These are phyloP conservation scores for Dilophus febrilis DNA, from an alignment of 2,888 invertebrate species.

Conservation along the genomic window DNA sequence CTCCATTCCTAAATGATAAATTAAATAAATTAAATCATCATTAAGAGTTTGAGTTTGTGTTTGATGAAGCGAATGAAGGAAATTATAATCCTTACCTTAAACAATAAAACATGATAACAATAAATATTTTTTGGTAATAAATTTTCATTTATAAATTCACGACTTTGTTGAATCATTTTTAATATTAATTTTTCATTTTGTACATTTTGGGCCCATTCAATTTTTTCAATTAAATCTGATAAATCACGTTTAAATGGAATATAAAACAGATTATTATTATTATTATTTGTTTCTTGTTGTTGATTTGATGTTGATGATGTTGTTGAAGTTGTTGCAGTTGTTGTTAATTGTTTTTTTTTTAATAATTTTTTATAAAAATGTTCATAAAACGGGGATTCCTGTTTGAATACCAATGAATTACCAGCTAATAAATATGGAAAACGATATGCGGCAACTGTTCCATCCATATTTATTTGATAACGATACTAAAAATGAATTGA, in stretches of 20 bases:
- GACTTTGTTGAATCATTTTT: constrained; percentile 47
- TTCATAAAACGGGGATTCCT: constrained; percentile 86
- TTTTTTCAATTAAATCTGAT: constrained; percentile 51
- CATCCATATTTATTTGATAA: constrained; percentile 87
- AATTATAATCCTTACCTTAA: constrained; percentile 31
- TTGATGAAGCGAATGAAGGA: neutral
- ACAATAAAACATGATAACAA: constrained; percentile 68
- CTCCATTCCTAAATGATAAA: constrained; percentile 48
- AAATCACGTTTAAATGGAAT: constrained; percentile 66
- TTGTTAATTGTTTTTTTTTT: too few relatives aligned
- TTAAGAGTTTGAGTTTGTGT: constrained; percentile 7
- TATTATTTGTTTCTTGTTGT: too few relatives aligned
- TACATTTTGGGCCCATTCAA: constrained; percentile 52
- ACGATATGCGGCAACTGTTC: constrained; percentile 91
- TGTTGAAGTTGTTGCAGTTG: too few relatives aligned
- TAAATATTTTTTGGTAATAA: constrained; percentile 69
- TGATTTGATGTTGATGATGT: too few relatives aligned
- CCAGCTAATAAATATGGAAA: constrained; percentile 83
- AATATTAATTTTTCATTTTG: constrained; percentile 47
- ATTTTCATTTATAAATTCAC: constrained; percentile 54
- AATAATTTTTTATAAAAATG: constrained; percentile 74
- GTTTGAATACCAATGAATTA: constrained; percentile 76
- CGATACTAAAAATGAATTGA: constrained; percentile 50
- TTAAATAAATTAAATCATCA: neutral
- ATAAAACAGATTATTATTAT: constrained; percentile 63